Percentiles rank a stretch among this genome's conserved stretches.
phyloP scores from a whole-genome alignment of 2,113 vertebrate genomes.

The Salvelinus namaycush region DNA sequence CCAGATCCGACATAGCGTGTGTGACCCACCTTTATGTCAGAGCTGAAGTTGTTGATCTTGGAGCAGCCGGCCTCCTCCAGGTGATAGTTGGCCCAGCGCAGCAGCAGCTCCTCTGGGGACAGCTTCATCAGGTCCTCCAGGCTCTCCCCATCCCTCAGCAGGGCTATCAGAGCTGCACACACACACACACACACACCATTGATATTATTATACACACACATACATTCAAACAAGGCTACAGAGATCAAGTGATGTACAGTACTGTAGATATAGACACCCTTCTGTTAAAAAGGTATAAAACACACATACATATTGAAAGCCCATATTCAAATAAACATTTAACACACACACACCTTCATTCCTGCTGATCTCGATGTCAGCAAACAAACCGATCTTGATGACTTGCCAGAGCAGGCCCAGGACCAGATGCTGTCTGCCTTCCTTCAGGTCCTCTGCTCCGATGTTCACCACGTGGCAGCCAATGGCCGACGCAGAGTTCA shows the following conservation, averaged over 20 bases:
- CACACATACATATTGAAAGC: background rate
- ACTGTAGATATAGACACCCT: no score
- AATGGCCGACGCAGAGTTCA: conserved; percentile 95
- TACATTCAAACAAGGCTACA: no score
- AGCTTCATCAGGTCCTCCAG: conserved; percentile 96
- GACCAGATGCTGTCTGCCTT: conserved; percentile 92
- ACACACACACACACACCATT: conserved; percentile 10
- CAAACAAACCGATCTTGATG: conserved; percentile 97
- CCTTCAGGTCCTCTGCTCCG: conserved; percentile 94
- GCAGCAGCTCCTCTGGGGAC: conserved; percentile 92
- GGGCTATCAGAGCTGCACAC: conserved; percentile 85
- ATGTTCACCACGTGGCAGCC: conserved; percentile 98
- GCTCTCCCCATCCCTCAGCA: conserved; percentile 91
- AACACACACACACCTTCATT: conserved; percentile 84
- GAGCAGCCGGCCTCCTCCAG: conserved; percentile 86
- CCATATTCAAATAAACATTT: background rate
- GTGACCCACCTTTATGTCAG: conserved; percentile 86
- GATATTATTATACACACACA: no score
- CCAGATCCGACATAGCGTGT: no score
- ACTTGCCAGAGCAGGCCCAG: conserved; percentile 95
- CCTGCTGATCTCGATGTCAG: conserved; percentile 92
- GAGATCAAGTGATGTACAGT: no score
- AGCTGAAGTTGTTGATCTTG: conserved; percentile 95
- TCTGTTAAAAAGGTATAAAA: background rate
- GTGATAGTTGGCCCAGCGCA: conserved; percentile 96